These are phyloP conservation scores for Hyposoter didymator DNA, from an alignment of 2,888 invertebrate species.

Conservation along the genomic window DNA sequence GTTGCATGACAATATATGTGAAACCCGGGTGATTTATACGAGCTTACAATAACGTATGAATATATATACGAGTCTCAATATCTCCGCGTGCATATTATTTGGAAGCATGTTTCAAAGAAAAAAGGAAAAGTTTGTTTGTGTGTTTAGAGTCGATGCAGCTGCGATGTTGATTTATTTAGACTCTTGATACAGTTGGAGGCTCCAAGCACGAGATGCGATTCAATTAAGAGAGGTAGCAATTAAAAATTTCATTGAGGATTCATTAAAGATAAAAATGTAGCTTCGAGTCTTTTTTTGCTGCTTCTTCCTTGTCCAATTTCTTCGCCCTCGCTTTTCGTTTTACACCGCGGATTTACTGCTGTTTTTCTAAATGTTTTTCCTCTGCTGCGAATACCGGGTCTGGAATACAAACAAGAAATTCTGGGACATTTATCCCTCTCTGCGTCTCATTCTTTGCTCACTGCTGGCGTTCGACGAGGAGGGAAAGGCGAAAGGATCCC, in stretches of 20 bases:
- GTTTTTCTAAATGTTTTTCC: slow-evolving; percentile 1
- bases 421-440: slow-evolving; percentile 18
- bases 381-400: slow-evolving; percentile 1
- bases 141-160: background rate
- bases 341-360: background rate
- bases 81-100: background rate
- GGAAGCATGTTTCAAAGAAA: background rate
- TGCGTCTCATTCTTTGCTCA: slow-evolving; percentile 19
- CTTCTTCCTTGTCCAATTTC: background rate
- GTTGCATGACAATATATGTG: slow-evolving; percentile 52
- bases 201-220: background rate
- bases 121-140: background rate
- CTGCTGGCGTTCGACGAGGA: background rate
- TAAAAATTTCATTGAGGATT: background rate
- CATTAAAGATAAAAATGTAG: background rate
- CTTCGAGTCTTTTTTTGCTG: background rate
- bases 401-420: slow-evolving; percentile 65
- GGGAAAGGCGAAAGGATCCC: slow-evolving; percentile 15
- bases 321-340: background rate
- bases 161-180: background rate
- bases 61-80: background rate
- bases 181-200: background rate
- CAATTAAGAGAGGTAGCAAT: background rate
- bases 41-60: slow-evolving; percentile 11
- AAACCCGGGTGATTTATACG: slow-evolving; percentile 52